Conservation (phyloP, 2,113 vertebrate genomes). For the Mesoclemmys tuberculata region DNA sequence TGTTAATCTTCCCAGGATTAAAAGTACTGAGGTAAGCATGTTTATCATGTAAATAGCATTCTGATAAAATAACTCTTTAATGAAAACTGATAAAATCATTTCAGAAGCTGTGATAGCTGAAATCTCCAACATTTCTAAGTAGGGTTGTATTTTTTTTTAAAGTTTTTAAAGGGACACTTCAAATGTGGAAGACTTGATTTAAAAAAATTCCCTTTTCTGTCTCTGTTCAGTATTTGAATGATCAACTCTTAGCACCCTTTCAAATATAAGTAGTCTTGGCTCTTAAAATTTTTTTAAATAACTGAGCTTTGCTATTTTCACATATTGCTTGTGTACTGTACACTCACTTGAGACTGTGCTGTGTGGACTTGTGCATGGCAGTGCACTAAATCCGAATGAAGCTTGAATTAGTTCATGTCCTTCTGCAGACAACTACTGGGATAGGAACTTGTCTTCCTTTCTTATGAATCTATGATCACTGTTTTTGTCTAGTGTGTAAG, state of each 20-base stretch:
- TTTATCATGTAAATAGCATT: neutral
- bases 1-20: slow-evolving; percentile 88
- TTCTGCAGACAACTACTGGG: neutral
- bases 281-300: neutral
- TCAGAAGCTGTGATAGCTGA: neutral
- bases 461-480: neutral
- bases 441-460: neutral
- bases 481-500: neutral
- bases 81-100: neutral
- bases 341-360: neutral
- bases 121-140: neutral
- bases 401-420: neutral
- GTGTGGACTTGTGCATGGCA: neutral
- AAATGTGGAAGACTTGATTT: neutral
- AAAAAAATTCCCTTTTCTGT: neutral
- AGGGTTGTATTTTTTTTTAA: neutral
- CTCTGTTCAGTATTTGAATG: neutral
- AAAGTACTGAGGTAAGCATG: slow-evolving; percentile 85
- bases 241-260: neutral
- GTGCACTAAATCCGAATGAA: neutral
- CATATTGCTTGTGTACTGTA: neutral
- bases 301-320: neutral
- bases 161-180: neutral
- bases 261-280: neutral
- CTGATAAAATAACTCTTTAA: neutral